Percentiles rank a stretch among this genome's conserved stretches.
phyloP scores from a whole-genome alignment of 2,797 vertebrate genomes.

The Podarcis lilfordi region DNA sequence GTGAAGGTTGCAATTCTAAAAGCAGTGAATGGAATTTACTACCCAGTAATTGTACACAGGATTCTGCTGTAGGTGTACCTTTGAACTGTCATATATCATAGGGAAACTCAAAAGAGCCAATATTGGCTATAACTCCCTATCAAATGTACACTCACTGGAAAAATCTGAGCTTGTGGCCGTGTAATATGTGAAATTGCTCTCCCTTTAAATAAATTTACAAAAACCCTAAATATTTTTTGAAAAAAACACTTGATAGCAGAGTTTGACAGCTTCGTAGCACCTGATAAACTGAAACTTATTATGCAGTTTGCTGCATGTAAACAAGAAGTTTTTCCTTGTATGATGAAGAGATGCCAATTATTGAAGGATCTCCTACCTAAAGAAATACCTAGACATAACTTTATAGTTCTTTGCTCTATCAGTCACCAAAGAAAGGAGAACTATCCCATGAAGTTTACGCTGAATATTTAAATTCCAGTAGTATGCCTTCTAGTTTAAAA shows the following conservation, averaged over 20 bases:
- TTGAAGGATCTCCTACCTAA: slow-evolving; percentile 61
- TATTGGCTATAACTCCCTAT: slow-evolving; percentile 28
- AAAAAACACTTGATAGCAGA: slow-evolving; percentile 25
- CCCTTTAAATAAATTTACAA: neutral
- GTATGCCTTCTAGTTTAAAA: neutral
- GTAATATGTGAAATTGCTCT: neutral
- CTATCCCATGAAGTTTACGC: slow-evolving; percentile 33
- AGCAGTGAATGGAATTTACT: neutral
- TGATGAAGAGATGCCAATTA: slow-evolving; percentile 61
- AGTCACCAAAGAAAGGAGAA: slow-evolving; percentile 27
- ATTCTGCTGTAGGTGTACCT: neutral
- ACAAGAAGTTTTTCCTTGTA: slow-evolving; percentile 51
- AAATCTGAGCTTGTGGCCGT: neutral
- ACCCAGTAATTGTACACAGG: neutral
- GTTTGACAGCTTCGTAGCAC: neutral
- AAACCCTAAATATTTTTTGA: neutral
- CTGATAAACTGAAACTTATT: slow-evolving; percentile 39
- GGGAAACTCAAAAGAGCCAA: neutral
- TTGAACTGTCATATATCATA: neutral
- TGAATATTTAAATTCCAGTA: slow-evolving; percentile 42
- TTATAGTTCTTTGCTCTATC: neutral
- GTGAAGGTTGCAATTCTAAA: neutral
- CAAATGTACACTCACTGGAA: neutral
- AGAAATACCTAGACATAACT: slow-evolving; percentile 16
- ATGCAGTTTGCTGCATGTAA: slow-evolving; percentile 58